A percentile compares a stretch with the other conserved stretches of the same genome.
These are phyloP conservation scores for Lacerta agilis DNA, from an alignment of 2,797 vertebrate genomes.

Conservation along the genomic window DNA sequence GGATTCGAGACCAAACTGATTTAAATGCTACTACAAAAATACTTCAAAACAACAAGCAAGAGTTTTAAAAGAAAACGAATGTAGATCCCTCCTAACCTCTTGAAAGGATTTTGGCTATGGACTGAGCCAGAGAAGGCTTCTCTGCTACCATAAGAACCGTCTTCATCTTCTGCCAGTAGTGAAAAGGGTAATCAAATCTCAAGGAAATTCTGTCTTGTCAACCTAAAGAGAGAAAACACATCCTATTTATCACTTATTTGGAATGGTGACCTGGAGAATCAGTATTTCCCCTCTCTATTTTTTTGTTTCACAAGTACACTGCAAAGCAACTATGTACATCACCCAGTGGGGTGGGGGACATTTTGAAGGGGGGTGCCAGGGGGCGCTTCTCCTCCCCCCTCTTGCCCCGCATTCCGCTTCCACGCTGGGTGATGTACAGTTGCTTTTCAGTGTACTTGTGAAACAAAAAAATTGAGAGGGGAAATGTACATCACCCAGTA, in stretches of 20 bases:
- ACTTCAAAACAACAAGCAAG: background rate
- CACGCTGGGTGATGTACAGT: too few relatives aligned
- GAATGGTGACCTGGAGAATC: background rate
- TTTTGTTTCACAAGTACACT: background rate
- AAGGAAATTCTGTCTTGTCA: rapidly evolving
- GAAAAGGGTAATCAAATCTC: background rate
- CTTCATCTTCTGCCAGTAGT: conserved; percentile 80
- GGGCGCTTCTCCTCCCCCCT: too few relatives aligned
- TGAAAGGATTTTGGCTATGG: conserved; percentile 95
- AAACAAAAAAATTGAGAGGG: too few relatives aligned
- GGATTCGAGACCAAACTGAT: background rate
- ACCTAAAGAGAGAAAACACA: conserved; percentile 8
- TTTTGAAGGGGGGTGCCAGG: too few relatives aligned
- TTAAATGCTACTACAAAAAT: background rate
- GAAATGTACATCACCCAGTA: too few relatives aligned
- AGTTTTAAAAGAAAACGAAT: background rate
- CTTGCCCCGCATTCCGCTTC: too few relatives aligned
- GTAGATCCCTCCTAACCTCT: conserved; percentile 81
- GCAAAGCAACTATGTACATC: too few relatives aligned
- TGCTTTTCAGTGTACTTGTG: too few relatives aligned
- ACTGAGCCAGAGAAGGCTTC: conserved; percentile 95
- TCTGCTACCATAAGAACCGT: conserved; percentile 95
- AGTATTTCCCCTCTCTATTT: background rate
- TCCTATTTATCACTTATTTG: background rate
- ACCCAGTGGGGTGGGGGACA: too few relatives aligned